These are phyloP conservation scores for Pomatorhinus ruficollis DNA, from an alignment of 2,113 vertebrate species.

Conservation along the genomic window DNA sequence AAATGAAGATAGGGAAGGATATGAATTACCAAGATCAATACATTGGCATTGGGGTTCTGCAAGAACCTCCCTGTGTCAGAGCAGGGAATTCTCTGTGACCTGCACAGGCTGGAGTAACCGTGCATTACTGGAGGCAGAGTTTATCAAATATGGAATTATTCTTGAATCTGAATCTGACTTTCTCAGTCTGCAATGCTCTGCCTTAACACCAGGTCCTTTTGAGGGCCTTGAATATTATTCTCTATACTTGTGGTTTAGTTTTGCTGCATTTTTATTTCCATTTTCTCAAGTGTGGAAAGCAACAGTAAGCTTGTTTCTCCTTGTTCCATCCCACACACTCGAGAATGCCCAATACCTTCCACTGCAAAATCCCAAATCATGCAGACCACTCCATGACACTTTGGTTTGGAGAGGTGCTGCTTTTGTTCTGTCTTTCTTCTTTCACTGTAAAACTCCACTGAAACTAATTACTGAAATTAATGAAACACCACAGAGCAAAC, in stretches of 20 bases:
- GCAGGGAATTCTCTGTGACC: not conserved
- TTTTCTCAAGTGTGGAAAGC: not conserved
- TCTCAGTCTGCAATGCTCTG: not conserved
- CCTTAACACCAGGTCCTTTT: not conserved
- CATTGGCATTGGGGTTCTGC: not conserved
- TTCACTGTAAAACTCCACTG: not conserved
- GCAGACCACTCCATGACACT: not conserved
- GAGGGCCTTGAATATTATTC: not conserved
- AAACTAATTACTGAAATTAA: not conserved
- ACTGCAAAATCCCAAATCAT: not conserved
- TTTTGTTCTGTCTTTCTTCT: not conserved
- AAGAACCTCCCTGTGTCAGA: not conserved
- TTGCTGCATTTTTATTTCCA: not conserved
- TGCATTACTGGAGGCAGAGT: not conserved
- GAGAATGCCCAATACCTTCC: not conserved
- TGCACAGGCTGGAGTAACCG: not conserved
- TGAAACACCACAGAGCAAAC: not conserved
- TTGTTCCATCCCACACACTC: not conserved
- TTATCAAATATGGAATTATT: not conserved
- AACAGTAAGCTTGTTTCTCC: not conserved
- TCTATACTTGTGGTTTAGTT: not conserved
- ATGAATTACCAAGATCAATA: not conserved
- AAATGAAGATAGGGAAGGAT: not conserved
- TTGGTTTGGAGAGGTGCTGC: not conserved
- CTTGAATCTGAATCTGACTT: not conserved